Conservation (phyloP, 2,888 invertebrate species). For the Tinea trinotella region DNA sequence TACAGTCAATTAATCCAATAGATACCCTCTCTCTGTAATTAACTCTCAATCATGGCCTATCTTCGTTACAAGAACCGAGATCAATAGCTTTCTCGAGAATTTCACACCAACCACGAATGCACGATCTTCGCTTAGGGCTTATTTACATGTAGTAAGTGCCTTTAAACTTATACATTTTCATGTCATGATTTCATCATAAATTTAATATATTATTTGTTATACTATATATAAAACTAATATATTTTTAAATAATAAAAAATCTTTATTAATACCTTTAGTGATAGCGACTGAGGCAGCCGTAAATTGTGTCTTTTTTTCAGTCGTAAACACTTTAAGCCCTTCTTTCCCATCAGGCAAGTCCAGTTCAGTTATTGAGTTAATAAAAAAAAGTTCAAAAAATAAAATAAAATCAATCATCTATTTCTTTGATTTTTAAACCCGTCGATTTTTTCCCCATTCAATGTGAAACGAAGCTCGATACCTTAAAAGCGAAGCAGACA, state of each 20-base stretch:
- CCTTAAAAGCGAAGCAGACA: constrained; percentile 11
- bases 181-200: too few species aligned
- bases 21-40: constrained; percentile 28
- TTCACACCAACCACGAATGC: constrained; percentile 18
- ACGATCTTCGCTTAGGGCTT: constrained; percentile 16
- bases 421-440: background rate
- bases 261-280: too few species aligned
- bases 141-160: background rate
- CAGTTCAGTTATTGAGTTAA: too few species aligned
- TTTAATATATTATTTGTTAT: background rate
- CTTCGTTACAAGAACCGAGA: constrained; percentile 18
- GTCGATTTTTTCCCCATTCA: background rate
- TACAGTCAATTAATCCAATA: background rate
- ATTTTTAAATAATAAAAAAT: too few species aligned
- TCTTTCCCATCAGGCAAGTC: too few species aligned
- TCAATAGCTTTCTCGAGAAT: constrained; percentile 15
- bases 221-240: background rate
- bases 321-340: too few species aligned
- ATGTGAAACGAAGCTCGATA: constrained; percentile 7
- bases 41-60: constrained; percentile 34
- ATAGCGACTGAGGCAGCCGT: too few species aligned
- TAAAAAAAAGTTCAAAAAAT: too few species aligned
- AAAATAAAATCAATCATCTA: background rate
- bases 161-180: background rate
- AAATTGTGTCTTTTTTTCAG: too few species aligned